phyloP scores from a whole-genome alignment of 53 echinoderm and acorn worm genomes.

The Actinopyga echinites region DNA sequence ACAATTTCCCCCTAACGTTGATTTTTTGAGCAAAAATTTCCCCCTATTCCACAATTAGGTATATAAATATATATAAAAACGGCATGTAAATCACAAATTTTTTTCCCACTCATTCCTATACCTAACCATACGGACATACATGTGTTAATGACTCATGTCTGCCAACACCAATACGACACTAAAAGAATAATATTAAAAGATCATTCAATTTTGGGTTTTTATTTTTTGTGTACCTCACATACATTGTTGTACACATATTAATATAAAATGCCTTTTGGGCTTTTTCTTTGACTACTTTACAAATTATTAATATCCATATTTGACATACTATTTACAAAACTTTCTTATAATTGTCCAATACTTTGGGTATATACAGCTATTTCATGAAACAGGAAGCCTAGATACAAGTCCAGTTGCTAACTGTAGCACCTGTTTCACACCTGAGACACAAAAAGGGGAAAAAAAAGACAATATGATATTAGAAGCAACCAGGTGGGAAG shows the following conservation, averaged over 20 bases:
- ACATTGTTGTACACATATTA: constrained; percentile 30
- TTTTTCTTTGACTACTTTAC: constrained; percentile 28
- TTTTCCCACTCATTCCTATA: too few species aligned
- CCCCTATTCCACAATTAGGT: too few species aligned
- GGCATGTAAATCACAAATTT: too few species aligned
- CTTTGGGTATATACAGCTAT: constrained; percentile 19
- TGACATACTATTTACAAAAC: background rate
- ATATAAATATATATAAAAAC: too few species aligned
- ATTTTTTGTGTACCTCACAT: constrained; percentile 21
- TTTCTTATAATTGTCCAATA: background rate
- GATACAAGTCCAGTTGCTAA: background rate
- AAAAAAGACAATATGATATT: too few species aligned
- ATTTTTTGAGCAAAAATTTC: too few species aligned
- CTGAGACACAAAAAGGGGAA: background rate
- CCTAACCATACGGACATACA: too few species aligned
- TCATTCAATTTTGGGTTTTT: background rate
- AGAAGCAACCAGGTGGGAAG: too few species aligned
- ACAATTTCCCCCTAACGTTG: too few species aligned
- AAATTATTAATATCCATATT: constrained; percentile 23
- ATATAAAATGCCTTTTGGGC: constrained; percentile 27
- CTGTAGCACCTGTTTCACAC: background rate
- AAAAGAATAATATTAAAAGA: too few species aligned
- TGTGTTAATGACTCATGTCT: too few species aligned
- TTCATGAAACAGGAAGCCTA: constrained; percentile 29
- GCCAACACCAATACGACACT: too few species aligned